phyloP scores from a whole-genome alignment of 2,113 vertebrate genomes.

The Nansenia antarctica region DNA sequence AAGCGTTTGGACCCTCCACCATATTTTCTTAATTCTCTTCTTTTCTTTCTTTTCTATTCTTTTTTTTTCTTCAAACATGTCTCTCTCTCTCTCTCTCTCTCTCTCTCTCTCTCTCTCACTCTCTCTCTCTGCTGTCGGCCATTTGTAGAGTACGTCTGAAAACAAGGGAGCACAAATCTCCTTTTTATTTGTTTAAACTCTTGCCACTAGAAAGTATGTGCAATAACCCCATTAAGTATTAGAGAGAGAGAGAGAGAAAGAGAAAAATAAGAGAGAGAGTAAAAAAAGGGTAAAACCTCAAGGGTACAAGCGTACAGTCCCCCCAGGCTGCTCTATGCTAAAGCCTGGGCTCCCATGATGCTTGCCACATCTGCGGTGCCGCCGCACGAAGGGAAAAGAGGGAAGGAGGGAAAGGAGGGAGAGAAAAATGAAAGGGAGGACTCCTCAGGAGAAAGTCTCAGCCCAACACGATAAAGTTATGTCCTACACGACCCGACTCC shows the following conservation, averaged over 20 bases:
- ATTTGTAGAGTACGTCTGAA: not conserved
- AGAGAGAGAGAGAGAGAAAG: not conserved
- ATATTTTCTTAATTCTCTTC: conserved; percentile 15
- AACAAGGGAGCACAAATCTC: conserved; percentile 25
- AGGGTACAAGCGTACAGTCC: not conserved
- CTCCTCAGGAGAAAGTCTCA: too few relatives aligned
- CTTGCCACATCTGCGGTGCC: conserved; percentile 1
- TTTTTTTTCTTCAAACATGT: not conserved
- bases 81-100: too few relatives aligned
- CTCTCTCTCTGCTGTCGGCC: conserved; percentile 6
- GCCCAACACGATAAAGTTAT: not conserved
- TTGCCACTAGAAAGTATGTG: conserved; percentile 29
- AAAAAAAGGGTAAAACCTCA: not conserved
- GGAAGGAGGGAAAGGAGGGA: not conserved
- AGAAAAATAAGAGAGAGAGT: not conserved
- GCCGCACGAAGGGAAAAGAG: not conserved
- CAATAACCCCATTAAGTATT: conserved; percentile 16
- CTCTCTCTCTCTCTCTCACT: too few relatives aligned
- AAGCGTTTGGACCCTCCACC: conserved; percentile 24
- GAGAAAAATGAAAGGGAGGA: too few relatives aligned
- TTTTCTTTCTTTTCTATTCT: conserved; percentile 12
- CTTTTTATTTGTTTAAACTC: conserved; percentile 50
- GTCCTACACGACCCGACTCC: not conserved
- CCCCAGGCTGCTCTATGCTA: not conserved
- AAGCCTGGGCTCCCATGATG: not conserved